Base-by-base conservation (phyloP, 2,113 vertebrate species). In the Anoura caudifer region DNA sequence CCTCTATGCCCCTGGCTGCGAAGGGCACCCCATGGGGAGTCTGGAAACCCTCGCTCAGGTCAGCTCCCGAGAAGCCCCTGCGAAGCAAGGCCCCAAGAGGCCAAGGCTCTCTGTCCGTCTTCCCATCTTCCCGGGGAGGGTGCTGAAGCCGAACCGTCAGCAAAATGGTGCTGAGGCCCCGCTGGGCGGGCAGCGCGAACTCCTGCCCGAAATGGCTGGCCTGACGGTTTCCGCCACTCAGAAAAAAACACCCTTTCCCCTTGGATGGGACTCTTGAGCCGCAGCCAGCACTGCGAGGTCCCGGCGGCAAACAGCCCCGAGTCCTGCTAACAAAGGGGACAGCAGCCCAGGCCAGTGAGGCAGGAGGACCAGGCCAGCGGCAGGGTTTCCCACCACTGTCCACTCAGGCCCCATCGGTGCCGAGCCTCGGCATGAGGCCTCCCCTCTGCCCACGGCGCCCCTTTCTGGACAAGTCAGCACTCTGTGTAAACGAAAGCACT, bases 111-210 rank as follows among this genome's bases (percentile, higher is more conserved):
- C 61, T 10, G 59, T 1, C 59, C 59, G 26, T 4, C 59, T 26
- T 28, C 41, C 72, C 5, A 14, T 28, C 70, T 9, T 73, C 70
- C 70, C 9, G 41, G 28, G 45, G 36, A 72, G 56, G 79, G 43
- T 3, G 36, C 17, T 47, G 87, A 26, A 20, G 41, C 95, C 14
- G n/a, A 56, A 65, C 41, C 24, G 45, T 19, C 16, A 7, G 88
- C 91, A 97, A 98, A 67, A 97, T 97, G 96, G 97, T 96, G 95
- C 95, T 94, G 90, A 75, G 75, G 20, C 41, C 26, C 69, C n/a
- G 2, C 95, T 20, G 80, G 70, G 87, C 77, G 31, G 41, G 41
- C 56, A 12, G 31, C 0, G 2, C 0, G 5, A 36, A 22, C 50
- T 69, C 72, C 56, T 26, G 5, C 73, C 90, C 90, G 92, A 94